phyloP scores from a whole-genome alignment of 2,113 vertebrate species.

The Pagrus major region DNA sequence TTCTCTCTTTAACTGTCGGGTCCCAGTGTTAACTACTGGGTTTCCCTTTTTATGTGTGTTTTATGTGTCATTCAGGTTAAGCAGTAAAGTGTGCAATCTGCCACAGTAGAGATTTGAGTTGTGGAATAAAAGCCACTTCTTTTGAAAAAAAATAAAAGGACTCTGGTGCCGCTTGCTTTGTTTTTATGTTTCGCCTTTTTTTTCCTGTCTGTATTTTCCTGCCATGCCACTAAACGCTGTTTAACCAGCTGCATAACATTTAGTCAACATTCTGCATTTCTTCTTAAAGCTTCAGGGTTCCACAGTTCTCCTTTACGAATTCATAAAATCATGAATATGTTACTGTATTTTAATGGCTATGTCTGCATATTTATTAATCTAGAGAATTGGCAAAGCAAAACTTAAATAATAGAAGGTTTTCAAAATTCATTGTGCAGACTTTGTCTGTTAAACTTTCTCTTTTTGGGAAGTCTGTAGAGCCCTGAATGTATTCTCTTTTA shows the following conservation, averaged over 20 bases:
- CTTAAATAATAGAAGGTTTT: background rate
- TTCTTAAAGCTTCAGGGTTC: conserved; percentile 47
- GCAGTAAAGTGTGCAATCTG: conserved; percentile 67
- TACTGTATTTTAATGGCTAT: background rate
- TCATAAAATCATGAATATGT: background rate
- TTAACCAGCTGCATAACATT: conserved; percentile 54
- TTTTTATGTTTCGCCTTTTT: conserved; percentile 66
- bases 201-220: conserved; percentile 55
- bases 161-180: conserved; percentile 74
- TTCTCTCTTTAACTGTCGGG: conserved; percentile 58
- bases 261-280: conserved; percentile 49
- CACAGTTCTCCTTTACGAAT: conserved; percentile 24
- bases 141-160: conserved; percentile 58
- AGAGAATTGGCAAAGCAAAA: background rate
- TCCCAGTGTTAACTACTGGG: conserved; percentile 43
- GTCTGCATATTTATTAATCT: conserved; percentile 1
- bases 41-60: conserved; percentile 50
- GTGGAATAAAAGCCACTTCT: conserved; percentile 82
- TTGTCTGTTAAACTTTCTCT: background rate
- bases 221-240: conserved; percentile 60
- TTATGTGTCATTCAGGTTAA: conserved; percentile 57
- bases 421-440: background rate
- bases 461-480: conserved; percentile 33
- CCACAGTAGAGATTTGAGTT: conserved; percentile 71
- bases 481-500: conserved; percentile 36